These are phyloP conservation scores for Raja brachyura DNA, from an alignment of 2,113 vertebrate genomes.

Conservation along the genomic window DNA sequence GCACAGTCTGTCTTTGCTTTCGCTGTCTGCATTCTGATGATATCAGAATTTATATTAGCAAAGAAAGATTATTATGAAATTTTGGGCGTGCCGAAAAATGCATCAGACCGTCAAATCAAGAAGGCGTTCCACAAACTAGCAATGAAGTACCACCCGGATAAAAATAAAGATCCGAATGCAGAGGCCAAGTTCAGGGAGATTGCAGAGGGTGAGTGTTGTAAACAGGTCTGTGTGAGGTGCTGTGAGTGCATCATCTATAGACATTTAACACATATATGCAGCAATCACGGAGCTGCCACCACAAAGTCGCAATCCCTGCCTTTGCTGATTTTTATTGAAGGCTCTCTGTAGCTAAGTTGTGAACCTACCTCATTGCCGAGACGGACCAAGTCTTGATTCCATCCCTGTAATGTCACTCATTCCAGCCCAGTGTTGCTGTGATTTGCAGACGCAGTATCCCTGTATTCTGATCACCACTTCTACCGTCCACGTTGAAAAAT, in stretches of 20 bases:
- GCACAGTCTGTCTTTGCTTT: constrained; percentile 72
- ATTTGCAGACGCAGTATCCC: neutral
- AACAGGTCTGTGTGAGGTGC: neutral
- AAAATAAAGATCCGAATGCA: constrained; percentile 85
- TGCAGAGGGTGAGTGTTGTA: constrained; percentile 72
- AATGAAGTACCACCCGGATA: constrained; percentile 92
- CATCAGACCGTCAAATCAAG: constrained; percentile 88
- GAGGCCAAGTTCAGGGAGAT: constrained; percentile 91
- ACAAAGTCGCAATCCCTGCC: neutral
- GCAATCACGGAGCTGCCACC: neutral
- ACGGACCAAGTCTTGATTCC: neutral
- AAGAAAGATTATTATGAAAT: constrained; percentile 87
- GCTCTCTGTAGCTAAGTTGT: neutral
- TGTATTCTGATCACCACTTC: neutral
- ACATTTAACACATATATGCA: neutral
- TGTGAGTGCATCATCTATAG: neutral
- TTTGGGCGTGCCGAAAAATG: constrained; percentile 82
- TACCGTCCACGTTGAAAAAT: neutral
- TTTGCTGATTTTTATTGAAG: neutral
- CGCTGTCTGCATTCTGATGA: constrained; percentile 82
- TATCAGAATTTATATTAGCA: constrained; percentile 86
- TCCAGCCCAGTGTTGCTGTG: neutral
- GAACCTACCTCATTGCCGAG: neutral
- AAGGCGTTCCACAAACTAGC: constrained; percentile 93
- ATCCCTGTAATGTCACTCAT: neutral